Evolutionary conservation across 1,140 invertebrate genomes (phyloP).

Genomic region (Periplaneta americana): DNA sequence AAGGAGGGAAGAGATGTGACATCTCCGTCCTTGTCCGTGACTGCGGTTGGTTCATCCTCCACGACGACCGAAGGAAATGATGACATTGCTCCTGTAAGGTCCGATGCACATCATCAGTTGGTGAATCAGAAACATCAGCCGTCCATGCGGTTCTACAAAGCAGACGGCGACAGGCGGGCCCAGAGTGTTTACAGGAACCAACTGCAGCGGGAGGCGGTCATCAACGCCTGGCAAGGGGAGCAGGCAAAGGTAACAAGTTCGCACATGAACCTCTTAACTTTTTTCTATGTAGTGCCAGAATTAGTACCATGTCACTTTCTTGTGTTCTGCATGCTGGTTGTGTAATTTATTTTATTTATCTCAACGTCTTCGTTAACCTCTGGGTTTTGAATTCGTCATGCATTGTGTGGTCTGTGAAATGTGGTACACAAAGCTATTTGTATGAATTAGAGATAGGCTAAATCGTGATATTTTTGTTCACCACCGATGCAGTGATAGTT

Average conservation of each 20-base stretch:
- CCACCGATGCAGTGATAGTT: too few relatives aligned
- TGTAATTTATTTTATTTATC: too few relatives aligned
- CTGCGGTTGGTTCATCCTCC: not conserved
- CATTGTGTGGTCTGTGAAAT: too few relatives aligned
- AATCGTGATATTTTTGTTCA: too few relatives aligned
- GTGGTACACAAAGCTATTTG: too few relatives aligned
- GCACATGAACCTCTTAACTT: too few relatives aligned
- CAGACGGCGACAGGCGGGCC: not conserved
- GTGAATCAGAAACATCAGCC: not conserved
- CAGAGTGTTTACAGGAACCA: not conserved
- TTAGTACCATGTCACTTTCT: too few relatives aligned
- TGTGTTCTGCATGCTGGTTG: too few relatives aligned
- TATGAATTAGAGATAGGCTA: too few relatives aligned
- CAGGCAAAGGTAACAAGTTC: not conserved
- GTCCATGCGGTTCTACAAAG: not conserved
- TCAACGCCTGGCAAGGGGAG: not conserved
- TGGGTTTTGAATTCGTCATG: too few relatives aligned
- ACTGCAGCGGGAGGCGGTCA: not conserved
- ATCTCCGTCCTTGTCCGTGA: not conserved
- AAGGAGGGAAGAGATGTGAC: not conserved
- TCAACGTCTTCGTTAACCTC: too few relatives aligned
- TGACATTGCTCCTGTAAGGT: not conserved
- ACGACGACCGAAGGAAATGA: not conserved
- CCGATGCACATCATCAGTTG: not conserved
- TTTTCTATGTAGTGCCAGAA: too few relatives aligned